Base-by-base conservation (phyloP, 1,140 invertebrate genomes). In the Linepithema humile region DNA sequence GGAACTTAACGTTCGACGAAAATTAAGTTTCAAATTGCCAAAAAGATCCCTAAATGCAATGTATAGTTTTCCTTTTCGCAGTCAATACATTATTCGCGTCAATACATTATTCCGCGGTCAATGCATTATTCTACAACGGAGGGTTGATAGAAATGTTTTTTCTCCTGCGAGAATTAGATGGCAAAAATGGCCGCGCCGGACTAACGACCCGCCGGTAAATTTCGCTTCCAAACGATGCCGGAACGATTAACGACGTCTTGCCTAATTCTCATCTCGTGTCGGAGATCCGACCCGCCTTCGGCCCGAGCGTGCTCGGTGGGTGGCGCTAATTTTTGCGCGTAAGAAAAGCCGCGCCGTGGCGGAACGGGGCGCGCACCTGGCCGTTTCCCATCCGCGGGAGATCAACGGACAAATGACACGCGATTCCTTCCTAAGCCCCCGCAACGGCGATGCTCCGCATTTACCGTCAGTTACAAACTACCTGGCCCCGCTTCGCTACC, bases 321-420 rank as follows among this genome's bases (percentile, higher is more conserved):
- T 82, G 84, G 90, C 88, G 91, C 89, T 94, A 94, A 94, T 94
- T 94, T 93, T 94, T 93, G 86, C 92, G 92, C 90, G 86, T 85
- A 92, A 91, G 92, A 92, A 93, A 92, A 93, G 90, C 85, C 50
- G 75, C 82, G 74, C 67, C 64, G 78, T 75, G 83, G 82, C 88
- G 86, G 67, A 90, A 88, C 72, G 84, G 53, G 64, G 23, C 84
- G 57, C 3, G 85, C 93, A 94, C 93, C 93, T 94, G 93, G 91
- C 72, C 84, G 50, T 89, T 93, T 94, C 93, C 90, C 93, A 94
- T 91, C 92, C 89, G 83, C 92, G 82, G 92, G 92, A 94, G 93
- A 94, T 94, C 93, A 94, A 94, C 93, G 91, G 92, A 94, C 93
- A 94, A 94, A 94, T 94, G 93, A 94, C 93, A 94, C 93, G 93